Conservation (phyloP, 2,888 invertebrate genomes). For the Pseudococcus longispinus region DNA sequence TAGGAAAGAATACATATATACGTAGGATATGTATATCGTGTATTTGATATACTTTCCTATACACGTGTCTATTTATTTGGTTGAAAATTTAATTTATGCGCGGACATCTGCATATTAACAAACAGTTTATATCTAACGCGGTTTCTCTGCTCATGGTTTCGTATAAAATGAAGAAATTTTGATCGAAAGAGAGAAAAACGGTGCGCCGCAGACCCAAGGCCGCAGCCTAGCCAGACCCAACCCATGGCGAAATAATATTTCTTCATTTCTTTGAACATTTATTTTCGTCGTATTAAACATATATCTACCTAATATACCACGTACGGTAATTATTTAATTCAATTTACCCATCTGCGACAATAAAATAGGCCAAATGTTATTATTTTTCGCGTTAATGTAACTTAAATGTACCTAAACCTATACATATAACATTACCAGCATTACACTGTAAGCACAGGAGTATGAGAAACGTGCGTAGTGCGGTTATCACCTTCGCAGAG, state of each 20-base stretch:
- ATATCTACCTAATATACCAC: neutral
- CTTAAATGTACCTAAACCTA: neutral
- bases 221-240: neutral
- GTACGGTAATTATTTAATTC: neutral
- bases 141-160: neutral
- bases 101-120: constrained; percentile 16
- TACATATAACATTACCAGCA: neutral
- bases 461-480: neutral
- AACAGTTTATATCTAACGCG: neutral
- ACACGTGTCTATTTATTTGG: constrained; percentile 8
- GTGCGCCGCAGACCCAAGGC: neutral
- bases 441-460: neutral
- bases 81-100: constrained; percentile 1
- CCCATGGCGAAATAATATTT: neutral
- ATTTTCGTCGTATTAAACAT: neutral
- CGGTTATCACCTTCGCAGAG: neutral
- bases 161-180: neutral
- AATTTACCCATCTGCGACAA: neutral
- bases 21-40: neutral
- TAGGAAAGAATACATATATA: neutral
- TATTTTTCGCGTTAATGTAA: constrained; percentile 11
- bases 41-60: neutral
- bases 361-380: neutral
- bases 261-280: constrained; percentile 6
- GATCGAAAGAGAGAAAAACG: neutral